Conservation (phyloP, 2,113 vertebrate genomes). For the Alligator mississippiensis region DNA sequence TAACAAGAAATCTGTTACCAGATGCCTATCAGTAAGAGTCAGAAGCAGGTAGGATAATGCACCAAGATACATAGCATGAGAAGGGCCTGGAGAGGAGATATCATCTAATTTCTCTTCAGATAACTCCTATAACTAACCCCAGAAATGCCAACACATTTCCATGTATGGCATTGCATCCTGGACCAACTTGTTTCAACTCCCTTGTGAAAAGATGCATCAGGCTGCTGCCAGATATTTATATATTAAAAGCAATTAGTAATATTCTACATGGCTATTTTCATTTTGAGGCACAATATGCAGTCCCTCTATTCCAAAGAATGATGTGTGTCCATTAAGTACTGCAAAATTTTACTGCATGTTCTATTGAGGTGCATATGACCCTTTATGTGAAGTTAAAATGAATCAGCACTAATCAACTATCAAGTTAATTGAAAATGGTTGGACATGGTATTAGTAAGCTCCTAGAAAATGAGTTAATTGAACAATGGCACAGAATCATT, state of each 20-base stretch:
- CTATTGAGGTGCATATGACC: conserved; percentile 44
- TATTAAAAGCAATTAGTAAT: background rate
- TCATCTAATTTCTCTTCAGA: too few relatives aligned
- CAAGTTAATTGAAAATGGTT: conserved; percentile 62
- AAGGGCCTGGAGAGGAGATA: too few relatives aligned
- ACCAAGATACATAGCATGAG: too few relatives aligned
- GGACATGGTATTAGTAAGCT: conserved; percentile 14
- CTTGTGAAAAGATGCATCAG: background rate
- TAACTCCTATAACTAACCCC: too few relatives aligned
- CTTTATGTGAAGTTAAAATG: conserved; percentile 38
- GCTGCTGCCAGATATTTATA: background rate
- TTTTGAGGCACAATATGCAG: conserved; percentile 14
- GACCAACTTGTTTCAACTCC: background rate
- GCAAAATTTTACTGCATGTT: conserved; percentile 29
- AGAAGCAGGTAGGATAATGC: too few relatives aligned
- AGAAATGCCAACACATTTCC: too few relatives aligned
- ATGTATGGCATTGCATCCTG: too few relatives aligned
- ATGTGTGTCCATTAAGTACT: conserved; percentile 60
- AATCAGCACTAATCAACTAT: conserved; percentile 57
- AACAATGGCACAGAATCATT: conserved; percentile 14
- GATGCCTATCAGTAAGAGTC: too few relatives aligned
- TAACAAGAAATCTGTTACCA: too few relatives aligned
- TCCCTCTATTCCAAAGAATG: conserved; percentile 53
- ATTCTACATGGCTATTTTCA: conserved; percentile 42
- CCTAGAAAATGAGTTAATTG: conserved; percentile 34